Base-by-base conservation (phyloP, 2,888 invertebrate genomes). In the Volucella inanis region DNA sequence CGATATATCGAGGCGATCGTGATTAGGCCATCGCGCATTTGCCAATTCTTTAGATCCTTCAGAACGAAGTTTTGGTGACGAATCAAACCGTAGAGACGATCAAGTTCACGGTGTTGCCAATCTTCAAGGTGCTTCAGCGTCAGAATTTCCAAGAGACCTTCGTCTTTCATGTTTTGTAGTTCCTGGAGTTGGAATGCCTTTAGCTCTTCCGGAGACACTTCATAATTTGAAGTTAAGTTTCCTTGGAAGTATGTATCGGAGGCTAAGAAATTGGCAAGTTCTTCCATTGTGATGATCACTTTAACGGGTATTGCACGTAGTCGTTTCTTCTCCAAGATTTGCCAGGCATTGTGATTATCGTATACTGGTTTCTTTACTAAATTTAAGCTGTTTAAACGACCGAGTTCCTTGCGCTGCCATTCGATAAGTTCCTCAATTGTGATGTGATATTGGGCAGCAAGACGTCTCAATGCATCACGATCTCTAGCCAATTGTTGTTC, bases 61-160 rank as follows among this genome's bases (percentile, higher is more conserved):
- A 88, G 71, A 0, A 86, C 89, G 76, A 90, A 90, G 62, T 89
- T 90, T 54, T 91, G 91, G n/a, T 88, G 89, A 50, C 89, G 88
- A 18, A 91, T 91, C 38, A 91, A 88, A 2, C 88, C 88, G 76
- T 91, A 91, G 0, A 91, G 87, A 3, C 91, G 91, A 87, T 91
- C 91, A 2, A 91, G 90, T 81, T 91, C 90, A 22, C 86, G 87
- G 47, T 88, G 88, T 79, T 91, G 90, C 91, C 91, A 91, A 0
- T 74, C 54, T 64, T 89, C 88, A 0, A 91, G 82, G 0, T 75
- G 68, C 0, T 90, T 89, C 15, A 91, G 81, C 0, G 64, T 77
- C 1, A 89, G 89, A 6, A 88, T 87, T 54, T 91, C 91, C 1
- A 91, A 76, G 9, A 89, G 75, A 10, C 89, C 89, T 10, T 90